Evolutionary conservation across 2,113 vertebrate genomes (phyloP), one percentile per base, ranked within the genome.

Genomic region (Myodes glareolus): DNA sequence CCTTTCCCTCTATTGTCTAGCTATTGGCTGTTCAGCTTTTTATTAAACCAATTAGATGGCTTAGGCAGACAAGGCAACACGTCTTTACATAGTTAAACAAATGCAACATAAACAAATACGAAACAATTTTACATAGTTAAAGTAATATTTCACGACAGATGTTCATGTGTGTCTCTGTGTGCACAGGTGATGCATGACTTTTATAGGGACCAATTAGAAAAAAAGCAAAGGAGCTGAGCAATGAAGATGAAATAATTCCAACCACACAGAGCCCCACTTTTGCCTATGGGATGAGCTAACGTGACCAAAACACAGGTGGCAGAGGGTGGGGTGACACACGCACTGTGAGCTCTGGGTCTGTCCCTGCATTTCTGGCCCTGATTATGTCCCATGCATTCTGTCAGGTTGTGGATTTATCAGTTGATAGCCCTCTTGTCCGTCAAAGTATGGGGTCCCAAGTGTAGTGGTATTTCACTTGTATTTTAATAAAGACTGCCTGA

Each of bases 211-310:
- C 6, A 82, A 23, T 61, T 81, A 72, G 16, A 31, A 39, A 73
- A 45, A 91, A 81, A 72, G 45, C 84, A 92, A 94, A 75, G 14
- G 23, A 88, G 42, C 17, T 70, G 58, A 97, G 11, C 25, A 52
- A 63, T 92, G 65, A 86, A 61, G 63, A 81, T 58, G 73, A 92
- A 94, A 50, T 93, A 67, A 45, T 23, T 67, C 58, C 76, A 92
- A 16, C 33, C 45, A 70, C 47, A 8, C 25, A 88, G 31, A 27
- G 45, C 45, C 31, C 58, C 68, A 36, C 52, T 90, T 85, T 85
- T 65, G 29, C 58, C 47, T 21, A 12, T 31, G 63, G 39, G 29
- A 67, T 86, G 2, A 89, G 36, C 16, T 75, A 68, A 68, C 5
- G 76, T 50, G 29, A 91, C 63, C 68, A 87, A 87, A 33, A 27